Evolutionary conservation across 2,113 vertebrate genomes (phyloP).

Genomic region (Ptilorrhoa leucosticta): DNA sequence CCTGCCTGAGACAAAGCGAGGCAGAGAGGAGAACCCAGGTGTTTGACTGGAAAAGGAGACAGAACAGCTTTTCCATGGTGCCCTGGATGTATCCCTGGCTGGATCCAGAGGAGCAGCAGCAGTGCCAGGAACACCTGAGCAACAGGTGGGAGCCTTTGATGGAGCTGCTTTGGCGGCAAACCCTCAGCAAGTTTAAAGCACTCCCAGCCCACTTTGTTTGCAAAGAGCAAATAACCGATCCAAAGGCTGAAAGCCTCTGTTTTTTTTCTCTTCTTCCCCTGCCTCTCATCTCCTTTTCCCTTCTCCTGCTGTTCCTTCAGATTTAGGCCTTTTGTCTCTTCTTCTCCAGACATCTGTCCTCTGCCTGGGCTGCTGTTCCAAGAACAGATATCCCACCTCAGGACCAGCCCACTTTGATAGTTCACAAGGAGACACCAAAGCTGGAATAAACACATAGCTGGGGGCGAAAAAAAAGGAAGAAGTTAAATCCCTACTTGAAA

Average conservation of each 20-base stretch:
- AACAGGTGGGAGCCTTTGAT: not conserved
- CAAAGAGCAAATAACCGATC: slow-evolving; percentile 18
- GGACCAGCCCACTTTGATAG: not conserved
- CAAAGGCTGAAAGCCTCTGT: not conserved
- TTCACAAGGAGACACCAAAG: slow-evolving; percentile 33
- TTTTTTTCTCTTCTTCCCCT: not conserved
- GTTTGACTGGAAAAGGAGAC: not conserved
- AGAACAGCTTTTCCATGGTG: not conserved
- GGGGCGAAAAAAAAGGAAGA: not conserved
- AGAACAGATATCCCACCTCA: not conserved
- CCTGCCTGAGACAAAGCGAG: not conserved
- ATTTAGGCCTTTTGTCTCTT: slow-evolving; percentile 53
- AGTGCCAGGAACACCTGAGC: slow-evolving; percentile 26
- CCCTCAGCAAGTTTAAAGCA: not conserved
- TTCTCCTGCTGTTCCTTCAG: slow-evolving; percentile 1
- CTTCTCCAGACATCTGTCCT: slow-evolving; percentile 39
- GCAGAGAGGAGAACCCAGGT: not conserved
- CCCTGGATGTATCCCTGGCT: not conserved
- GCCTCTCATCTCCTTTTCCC: not conserved
- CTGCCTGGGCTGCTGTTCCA: not conserved
- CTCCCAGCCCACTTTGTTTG: not conserved
- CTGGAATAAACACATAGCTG: slow-evolving; percentile 30
- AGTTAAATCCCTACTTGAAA: slow-evolving; percentile 46
- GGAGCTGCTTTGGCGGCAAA: not conserved
- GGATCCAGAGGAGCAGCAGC: not conserved